Conservation (phyloP, 2,113 vertebrate species). For the Semnornis frantzii region DNA sequence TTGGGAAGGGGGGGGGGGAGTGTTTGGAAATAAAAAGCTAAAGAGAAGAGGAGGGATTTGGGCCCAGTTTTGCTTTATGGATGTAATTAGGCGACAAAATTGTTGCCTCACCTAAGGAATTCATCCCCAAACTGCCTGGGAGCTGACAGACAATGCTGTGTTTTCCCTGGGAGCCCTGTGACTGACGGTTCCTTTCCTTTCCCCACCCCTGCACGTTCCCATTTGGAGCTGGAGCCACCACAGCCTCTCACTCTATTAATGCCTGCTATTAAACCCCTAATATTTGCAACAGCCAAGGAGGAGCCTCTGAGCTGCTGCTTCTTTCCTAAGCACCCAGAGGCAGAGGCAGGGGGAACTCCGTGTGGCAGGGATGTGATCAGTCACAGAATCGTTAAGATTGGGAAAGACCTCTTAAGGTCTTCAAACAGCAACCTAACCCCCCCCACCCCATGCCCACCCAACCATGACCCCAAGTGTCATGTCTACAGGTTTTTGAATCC, state of each 20-base stretch:
- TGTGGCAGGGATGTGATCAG: rapidly evolving
- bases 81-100: not conserved
- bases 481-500: too few relatives aligned
- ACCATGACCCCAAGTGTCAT: too few relatives aligned
- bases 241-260: not conserved
- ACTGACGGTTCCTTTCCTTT: not conserved
- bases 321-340: not conserved
- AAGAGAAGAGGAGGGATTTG: not conserved
- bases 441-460: too few relatives aligned
- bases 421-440: too few relatives aligned
- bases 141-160: not conserved
- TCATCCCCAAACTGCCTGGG: not conserved
- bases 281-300: not conserved
- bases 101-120: not conserved
- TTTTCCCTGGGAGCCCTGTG: not conserved
- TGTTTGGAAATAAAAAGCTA: not conserved
- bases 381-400: too few relatives aligned
- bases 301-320: not conserved
- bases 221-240: not conserved
- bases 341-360: not conserved
- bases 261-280: not conserved
- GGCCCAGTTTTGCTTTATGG: conserved; percentile 25
- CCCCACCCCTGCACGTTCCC: not conserved
- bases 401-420: too few relatives aligned
- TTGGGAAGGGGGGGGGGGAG: not conserved